These are phyloP conservation scores for Chondrilla cf. caribensis DNA, from an alignment of 37 sponge, comb jelly and placozoan genomes.

Conservation along the genomic window DNA sequence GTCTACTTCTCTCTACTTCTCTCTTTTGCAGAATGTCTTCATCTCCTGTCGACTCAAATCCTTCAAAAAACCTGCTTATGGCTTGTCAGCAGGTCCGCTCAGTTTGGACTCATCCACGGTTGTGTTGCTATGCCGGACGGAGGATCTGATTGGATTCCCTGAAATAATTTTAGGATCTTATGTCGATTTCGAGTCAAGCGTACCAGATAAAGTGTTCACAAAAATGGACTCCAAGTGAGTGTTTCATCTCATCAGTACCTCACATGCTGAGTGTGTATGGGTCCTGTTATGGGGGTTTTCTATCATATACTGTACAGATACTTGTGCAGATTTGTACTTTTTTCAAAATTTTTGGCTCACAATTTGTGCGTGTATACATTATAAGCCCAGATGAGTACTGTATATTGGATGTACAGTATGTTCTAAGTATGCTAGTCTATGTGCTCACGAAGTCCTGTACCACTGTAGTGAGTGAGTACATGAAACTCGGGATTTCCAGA, in stretches of 20 bases:
- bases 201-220: neutral
- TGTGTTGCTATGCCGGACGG: neutral
- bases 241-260: neutral
- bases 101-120: neutral
- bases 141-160: constrained; percentile 15
- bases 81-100: neutral
- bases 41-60: neutral
- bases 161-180: neutral
- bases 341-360: too few species aligned
- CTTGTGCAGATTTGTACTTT: too few species aligned
- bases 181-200: constrained; percentile 3
- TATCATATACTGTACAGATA: too few species aligned
- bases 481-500: too few species aligned
- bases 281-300: neutral
- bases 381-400: too few species aligned
- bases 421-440: too few species aligned
- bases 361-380: too few species aligned
- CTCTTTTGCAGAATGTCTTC: constrained; percentile 5
- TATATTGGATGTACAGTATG: too few species aligned
- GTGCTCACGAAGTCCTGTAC: too few species aligned
- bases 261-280: neutral
- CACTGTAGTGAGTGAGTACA: too few species aligned
- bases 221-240: constrained; percentile 4
- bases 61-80: neutral
- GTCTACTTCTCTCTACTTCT: too few species aligned